Conservation (phyloP, 2,888 invertebrate genomes). For the Erebia ligea region DNA sequence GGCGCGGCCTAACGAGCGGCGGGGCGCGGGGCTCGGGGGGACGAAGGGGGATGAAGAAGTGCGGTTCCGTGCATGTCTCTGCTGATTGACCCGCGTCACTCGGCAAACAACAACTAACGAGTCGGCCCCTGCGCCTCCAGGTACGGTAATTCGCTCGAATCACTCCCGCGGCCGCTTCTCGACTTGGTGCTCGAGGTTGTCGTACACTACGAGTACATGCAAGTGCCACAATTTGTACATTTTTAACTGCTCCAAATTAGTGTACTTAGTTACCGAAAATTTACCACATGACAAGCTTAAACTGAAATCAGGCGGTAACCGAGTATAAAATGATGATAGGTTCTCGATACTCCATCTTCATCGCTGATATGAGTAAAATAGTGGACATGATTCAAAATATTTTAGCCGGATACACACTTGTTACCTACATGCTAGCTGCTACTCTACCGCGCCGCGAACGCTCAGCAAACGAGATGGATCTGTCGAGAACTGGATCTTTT, state of each 20-base stretch:
- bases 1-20: constrained; percentile 74
- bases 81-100: constrained; percentile 84
- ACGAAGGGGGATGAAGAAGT: constrained; percentile 72
- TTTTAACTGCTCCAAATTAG: neutral
- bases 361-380: too few relatives aligned
- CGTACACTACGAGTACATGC: constrained; percentile 2
- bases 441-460: too few relatives aligned
- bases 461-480: too few relatives aligned
- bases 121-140: constrained; percentile 79
- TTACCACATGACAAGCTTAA: too few relatives aligned
- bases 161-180: constrained; percentile 71
- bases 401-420: too few relatives aligned
- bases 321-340: too few relatives aligned
- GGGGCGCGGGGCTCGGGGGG: constrained; percentile 48
- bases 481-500: too few relatives aligned
- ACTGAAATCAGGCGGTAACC: too few relatives aligned
- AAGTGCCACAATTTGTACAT: neutral
- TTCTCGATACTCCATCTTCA: too few relatives aligned
- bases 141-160: constrained; percentile 74
- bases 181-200: constrained; percentile 56
- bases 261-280: too few relatives aligned
- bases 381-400: too few relatives aligned
- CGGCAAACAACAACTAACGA: constrained; percentile 84
- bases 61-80: constrained; percentile 83
- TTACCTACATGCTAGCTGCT: too few relatives aligned